Evolutionary conservation across 2,113 vertebrate species (phyloP).

Genomic region (Platysteira castanea): DNA sequence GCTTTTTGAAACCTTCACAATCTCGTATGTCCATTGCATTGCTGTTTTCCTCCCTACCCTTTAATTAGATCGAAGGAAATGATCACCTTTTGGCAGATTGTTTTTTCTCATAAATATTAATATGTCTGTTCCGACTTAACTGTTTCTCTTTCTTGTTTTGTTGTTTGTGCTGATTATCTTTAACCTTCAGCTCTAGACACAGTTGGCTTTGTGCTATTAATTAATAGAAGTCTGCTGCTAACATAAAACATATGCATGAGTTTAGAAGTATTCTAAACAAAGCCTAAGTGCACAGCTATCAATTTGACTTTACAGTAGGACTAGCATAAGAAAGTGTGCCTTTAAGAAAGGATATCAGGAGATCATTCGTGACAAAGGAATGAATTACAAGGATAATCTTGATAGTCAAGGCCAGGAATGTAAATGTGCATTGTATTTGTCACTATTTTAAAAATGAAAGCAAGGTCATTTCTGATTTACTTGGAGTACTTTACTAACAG

Average conservation of each 20-base stretch:
- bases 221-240: not conserved
- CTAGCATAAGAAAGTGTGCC: not conserved
- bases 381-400: slow-evolving; percentile 16
- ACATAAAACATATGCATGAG: not conserved
- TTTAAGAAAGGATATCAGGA: not conserved
- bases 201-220: not conserved
- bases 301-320: not conserved
- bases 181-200: slow-evolving; percentile 12
- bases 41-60: not conserved
- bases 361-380: not conserved
- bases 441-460: not conserved
- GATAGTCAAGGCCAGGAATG: not conserved
- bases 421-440: not conserved
- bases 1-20: not conserved
- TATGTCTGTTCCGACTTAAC: not conserved
- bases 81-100: not conserved
- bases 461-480: slow-evolving; percentile 27
- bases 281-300: not conserved
- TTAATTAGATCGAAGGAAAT: slow-evolving; percentile 1
- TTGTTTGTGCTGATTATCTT: not conserved
- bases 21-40: not conserved
- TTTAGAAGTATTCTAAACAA: not conserved
- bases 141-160: not conserved
- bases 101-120: slow-evolving; percentile 15
- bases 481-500: not conserved